Conservation (phyloP, 2,113 vertebrate genomes). For the Myrmecobius fasciatus region DNA sequence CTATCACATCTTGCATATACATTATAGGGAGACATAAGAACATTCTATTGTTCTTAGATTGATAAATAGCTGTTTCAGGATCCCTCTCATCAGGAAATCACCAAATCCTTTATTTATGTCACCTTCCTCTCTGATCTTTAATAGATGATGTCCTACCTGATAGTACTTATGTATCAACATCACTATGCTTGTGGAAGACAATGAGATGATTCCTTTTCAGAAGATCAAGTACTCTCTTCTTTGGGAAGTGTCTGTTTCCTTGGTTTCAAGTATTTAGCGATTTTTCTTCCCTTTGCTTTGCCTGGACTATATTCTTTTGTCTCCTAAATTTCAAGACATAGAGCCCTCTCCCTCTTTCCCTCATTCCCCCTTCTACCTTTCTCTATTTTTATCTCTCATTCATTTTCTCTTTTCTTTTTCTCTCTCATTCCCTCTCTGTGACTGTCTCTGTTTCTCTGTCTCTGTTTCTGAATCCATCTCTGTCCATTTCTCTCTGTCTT, state of each 20-base stretch:
- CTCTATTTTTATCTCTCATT: background rate
- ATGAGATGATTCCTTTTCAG: background rate
- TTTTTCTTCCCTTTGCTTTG: background rate
- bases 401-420: no score
- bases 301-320: background rate
- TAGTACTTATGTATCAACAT: background rate
- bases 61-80: background rate
- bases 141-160: background rate
- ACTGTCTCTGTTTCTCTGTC: no score
- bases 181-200: background rate
- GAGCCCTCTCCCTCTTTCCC: background rate
- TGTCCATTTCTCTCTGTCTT: no score
- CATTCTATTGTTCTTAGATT: background rate
- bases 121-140: background rate
- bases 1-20: background rate
- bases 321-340: background rate
- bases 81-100: background rate
- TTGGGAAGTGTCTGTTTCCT: background rate
- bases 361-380: background rate
- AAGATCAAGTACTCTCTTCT: background rate
- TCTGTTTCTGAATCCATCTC: no score
- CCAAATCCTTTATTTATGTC: background rate
- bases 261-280: background rate
- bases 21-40: background rate
- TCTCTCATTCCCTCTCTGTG: no score